Base-by-base conservation (phyloP, 1,140 invertebrate species). In the Zaprionus africanus region DNA sequence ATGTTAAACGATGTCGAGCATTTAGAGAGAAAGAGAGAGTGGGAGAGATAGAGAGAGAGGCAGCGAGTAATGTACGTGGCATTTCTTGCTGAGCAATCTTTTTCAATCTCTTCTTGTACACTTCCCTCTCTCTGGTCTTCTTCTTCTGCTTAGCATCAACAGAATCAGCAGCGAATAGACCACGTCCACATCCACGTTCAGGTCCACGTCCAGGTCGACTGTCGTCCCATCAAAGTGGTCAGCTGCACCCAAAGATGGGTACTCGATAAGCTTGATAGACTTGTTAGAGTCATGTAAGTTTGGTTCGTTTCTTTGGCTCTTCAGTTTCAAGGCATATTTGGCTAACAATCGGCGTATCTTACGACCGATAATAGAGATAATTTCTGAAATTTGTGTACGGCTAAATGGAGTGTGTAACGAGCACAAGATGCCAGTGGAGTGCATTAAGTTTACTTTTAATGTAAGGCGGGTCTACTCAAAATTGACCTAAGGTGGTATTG, bases 1-100 rank as follows among this genome's bases (percentile, higher is more conserved):
- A 91, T 91, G 87, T 91, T 91, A 91, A 91, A 77, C 76, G 75
- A 91, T 90, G 82, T 87, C 76, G 87, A 76, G 87, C 81, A 90
- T 88, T 90, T 74, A 60, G 53, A 34, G 24, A 49, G 36, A 0
- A 6, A 38, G 36, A 38, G 36, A 19, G 13, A 17, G 24, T 19
- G 24, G 19, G 7, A 56, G 53, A 28, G 53, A 70, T 60, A 70
- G 70, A 76, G 69, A 43, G n/a, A 43, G 41, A 7, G 41, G n/a
- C 15, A 41, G 38, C 1, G 38, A 57, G 36, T 53, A 61, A 69
- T 62, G 66, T 61, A 60, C 65, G 28, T 36, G 56, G 38, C 26
- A 67, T 67, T 9, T 49, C 56, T 17, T 15, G 19, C 31, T n/a
- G 6, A 15, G 13, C 54, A 49, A 58, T 58, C 54, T 49, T 12